phyloP scores from a whole-genome alignment of 2,113 vertebrate species.

The Pagrus major region DNA sequence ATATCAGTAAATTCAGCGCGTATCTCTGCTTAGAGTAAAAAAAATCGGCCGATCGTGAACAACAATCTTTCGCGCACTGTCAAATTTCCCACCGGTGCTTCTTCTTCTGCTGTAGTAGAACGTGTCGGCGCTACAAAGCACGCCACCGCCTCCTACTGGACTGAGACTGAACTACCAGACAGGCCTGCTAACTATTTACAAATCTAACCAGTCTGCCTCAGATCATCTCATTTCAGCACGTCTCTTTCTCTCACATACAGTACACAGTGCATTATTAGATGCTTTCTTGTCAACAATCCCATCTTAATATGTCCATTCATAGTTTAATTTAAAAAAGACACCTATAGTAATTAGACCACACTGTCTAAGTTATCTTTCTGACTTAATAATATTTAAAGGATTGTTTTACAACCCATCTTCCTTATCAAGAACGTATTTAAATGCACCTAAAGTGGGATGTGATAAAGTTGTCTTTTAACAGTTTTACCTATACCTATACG shows the following conservation, averaged over 20 bases:
- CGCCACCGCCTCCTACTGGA: constrained; percentile 42
- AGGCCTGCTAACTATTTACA: not conserved
- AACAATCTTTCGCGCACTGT: constrained; percentile 35
- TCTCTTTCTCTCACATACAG: not conserved
- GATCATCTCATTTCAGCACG: not conserved
- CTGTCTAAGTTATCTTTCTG: not conserved
- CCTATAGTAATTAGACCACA: not conserved
- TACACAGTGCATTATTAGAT: not conserved
- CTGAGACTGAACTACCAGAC: not conserved
- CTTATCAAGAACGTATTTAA: not conserved
- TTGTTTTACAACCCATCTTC: not conserved
- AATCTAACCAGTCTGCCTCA: not conserved
- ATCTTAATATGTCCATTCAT: not conserved
- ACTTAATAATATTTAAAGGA: not conserved
- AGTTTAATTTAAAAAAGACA: not conserved
- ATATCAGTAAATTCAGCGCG: not conserved
- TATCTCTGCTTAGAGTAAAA: no score
- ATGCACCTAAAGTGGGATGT: not conserved
- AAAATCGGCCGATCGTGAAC: fast-evolving
- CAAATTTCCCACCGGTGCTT: constrained; percentile 75
- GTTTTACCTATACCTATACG: no score
- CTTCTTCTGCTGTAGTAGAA: constrained; percentile 45
- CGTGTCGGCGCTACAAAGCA: not conserved
- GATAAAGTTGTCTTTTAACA: not conserved
- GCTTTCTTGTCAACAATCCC: not conserved